Percentiles rank a stretch among this genome's conserved stretches.
These are phyloP conservation scores for Heteromormyrus szaboi DNA, from an alignment of 2,797 vertebrate species.

Conservation along the genomic window DNA sequence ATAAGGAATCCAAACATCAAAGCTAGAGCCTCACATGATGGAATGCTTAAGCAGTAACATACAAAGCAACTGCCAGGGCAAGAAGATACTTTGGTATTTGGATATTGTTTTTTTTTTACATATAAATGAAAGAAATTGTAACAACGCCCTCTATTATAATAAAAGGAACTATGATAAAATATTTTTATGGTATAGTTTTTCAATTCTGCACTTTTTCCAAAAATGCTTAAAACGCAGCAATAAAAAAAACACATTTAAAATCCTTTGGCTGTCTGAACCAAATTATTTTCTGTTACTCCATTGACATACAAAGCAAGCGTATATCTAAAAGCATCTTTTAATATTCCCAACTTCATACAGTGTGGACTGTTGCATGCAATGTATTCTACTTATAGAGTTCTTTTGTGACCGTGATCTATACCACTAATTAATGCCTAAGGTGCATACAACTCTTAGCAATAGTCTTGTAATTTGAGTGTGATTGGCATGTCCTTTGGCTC, in stretches of 20 bases:
- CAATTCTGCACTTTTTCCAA: background rate
- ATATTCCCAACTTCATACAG: background rate
- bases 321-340: background rate
- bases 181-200: background rate
- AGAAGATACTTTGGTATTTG: background rate
- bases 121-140: background rate
- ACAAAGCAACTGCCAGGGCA: background rate
- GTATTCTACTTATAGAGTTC: background rate
- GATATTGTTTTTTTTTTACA: background rate
- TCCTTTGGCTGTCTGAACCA: background rate
- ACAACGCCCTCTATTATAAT: background rate
- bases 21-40: background rate
- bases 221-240: background rate
- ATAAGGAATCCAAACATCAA: background rate
- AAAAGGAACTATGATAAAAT: background rate
- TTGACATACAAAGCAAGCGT: background rate
- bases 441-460: background rate
- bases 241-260: background rate
- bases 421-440: background rate
- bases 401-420: background rate
- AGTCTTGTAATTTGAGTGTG: conserved; percentile 66
- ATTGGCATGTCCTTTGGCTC: conserved; percentile 72
- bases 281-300: background rate
- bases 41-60: background rate
- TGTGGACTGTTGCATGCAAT: background rate